Base-by-base conservation (phyloP, 2,797 vertebrate genomes). In the Linurgus olivaceus region DNA sequence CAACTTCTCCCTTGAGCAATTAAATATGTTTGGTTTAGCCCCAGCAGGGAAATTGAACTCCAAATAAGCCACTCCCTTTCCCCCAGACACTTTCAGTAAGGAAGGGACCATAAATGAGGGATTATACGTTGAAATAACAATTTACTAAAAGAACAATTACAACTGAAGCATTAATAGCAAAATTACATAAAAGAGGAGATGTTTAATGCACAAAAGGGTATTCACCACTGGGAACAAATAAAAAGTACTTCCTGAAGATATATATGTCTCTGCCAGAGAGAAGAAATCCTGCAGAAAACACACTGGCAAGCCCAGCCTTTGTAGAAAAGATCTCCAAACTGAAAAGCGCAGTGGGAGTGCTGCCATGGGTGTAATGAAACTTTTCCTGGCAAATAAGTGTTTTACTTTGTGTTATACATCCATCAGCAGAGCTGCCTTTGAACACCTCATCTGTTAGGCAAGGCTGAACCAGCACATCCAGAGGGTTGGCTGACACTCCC, bases 71-170 rank as follows among this genome's bases (percentile, higher is more conserved):
- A 18, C 50, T 48, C 31, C 42, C 40, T 38, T 59, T 45, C 5
- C 10, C 5, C 20, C 0, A 0, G 1, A 3, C 17, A 18, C 25
- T 35, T 54, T 42, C 31, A 31, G 25, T 48, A 70, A 40, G 21
- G 31, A 59, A 31, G 29, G 29, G 20, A 31, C 29, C 54, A 31
- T 62, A 13, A 54, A 70, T 33, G 40, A 54, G 63, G 9, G 7
- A 29, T 33, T 70, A 40, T 31, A 29, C 54, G 11, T 23, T 62
- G 48, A 77, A 70, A 77, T 54, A 48, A 26, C 2, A 31, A 54
- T 54, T 54, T 70, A 21, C 25, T 62, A 26, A 23, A 54, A 86
- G 11, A 18, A 26, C 4, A 76, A 54, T 54, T 33, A 54, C 29
- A 40, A 54, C 11, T 21, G 11, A 14, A 35, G 9, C 40, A 44